Percentiles rank a stretch among this genome's conserved stretches.
These are phyloP conservation scores for Drosophila colorata DNA, from an alignment of 2,888 invertebrate species.

Conservation along the genomic window DNA sequence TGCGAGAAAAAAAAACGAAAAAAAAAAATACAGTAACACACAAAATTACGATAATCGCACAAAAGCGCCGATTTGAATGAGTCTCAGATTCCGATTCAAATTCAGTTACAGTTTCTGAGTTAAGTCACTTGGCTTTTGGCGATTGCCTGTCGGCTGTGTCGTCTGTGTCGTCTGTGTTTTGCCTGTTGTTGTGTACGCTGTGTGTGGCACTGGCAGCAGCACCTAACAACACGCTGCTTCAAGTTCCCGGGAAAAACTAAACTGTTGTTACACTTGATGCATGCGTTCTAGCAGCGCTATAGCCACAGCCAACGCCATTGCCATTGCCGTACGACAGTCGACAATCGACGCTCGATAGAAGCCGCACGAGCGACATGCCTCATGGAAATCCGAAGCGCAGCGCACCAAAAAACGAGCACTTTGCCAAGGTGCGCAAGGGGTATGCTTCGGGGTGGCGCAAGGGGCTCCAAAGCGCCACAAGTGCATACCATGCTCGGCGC, in stretches of 20 bases:
- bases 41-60: slow-evolving; percentile 16
- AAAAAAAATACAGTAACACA: slow-evolving; percentile 24
- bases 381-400: slow-evolving; percentile 20
- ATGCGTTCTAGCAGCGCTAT: slow-evolving; percentile 62
- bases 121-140: not conserved
- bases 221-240: slow-evolving; percentile 77
- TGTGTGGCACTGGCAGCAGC: slow-evolving; percentile 41
- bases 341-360: slow-evolving; percentile 6
- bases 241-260: slow-evolving; percentile 86
- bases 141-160: too few relatives aligned
- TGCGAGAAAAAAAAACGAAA: slow-evolving; percentile 15
- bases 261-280: slow-evolving; percentile 86
- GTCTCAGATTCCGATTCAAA: slow-evolving; percentile 20
- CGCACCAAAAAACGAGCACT: slow-evolving; percentile 13
- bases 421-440: slow-evolving; percentile 19
- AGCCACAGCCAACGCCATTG: slow-evolving; percentile 19
- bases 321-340: slow-evolving; percentile 25
- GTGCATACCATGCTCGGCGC: slow-evolving; percentile 51
- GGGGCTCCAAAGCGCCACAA: slow-evolving; percentile 50
- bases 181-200: slow-evolving; percentile 19
- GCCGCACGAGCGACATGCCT: slow-evolving; percentile 26
- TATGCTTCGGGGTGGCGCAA: not conserved
- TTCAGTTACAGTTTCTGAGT: slow-evolving; percentile 10
- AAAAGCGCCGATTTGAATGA: slow-evolving; percentile 15
- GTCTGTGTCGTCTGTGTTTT: not conserved